Evolutionary conservation across 2,113 vertebrate genomes (phyloP).

Genomic region (Pithys albifrons): DNA sequence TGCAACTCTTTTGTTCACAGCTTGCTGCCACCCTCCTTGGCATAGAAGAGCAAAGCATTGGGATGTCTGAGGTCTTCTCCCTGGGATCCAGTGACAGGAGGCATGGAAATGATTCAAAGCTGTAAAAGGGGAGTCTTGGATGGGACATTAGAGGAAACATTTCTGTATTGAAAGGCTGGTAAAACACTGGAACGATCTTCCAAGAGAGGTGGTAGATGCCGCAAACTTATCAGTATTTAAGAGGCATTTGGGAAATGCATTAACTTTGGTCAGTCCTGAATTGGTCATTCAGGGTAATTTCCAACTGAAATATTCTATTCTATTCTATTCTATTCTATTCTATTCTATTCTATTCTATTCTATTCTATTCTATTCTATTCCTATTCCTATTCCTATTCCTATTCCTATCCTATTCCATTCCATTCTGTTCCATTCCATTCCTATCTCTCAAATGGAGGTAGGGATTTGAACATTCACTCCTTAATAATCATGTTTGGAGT

Average conservation of each 20-base stretch:
- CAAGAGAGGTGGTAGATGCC: not conserved
- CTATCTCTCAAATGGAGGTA: not conserved
- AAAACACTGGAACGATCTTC: not conserved
- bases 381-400: no score
- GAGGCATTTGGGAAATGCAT: not conserved
- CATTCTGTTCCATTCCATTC: not conserved
- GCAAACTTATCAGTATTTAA: not conserved
- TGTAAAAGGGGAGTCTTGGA: rapidly evolving
- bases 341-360: not conserved
- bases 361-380: not conserved
- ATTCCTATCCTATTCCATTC: not conserved
- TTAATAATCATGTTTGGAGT: not conserved
- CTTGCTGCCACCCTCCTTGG: not conserved
- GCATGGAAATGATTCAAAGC: not conserved
- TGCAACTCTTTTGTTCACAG: not conserved
- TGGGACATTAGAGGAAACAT: not conserved
- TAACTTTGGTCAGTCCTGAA: not conserved
- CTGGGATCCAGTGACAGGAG: not conserved
- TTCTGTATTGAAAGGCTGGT: not conserved
- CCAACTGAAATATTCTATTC: not conserved
- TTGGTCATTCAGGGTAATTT: not conserved
- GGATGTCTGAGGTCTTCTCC: not conserved
- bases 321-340: not conserved
- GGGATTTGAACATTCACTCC: not conserved
- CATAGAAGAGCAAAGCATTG: not conserved